phyloP scores from a whole-genome alignment of 2,888 invertebrate genomes.

The Dichetophora obliterata region DNA sequence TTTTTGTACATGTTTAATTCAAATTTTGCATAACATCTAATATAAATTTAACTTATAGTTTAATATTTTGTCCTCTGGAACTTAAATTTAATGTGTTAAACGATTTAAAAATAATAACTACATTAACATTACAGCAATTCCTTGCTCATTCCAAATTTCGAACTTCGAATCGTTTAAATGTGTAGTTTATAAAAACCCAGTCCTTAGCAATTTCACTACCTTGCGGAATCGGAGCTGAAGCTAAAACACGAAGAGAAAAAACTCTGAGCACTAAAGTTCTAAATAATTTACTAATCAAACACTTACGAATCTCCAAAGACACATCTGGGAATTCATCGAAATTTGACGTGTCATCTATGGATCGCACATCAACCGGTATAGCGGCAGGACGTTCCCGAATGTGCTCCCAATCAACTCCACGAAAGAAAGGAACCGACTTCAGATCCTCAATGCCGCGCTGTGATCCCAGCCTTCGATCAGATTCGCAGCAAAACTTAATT shows the following conservation, averaged over 20 bases:
- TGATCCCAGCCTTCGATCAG: slow-evolving; percentile 91
- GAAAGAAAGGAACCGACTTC: slow-evolving; percentile 93
- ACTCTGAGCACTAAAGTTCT: background rate
- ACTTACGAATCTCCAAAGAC: slow-evolving; percentile 97
- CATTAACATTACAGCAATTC: slow-evolving; percentile 16
- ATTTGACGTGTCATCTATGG: slow-evolving; percentile 99
- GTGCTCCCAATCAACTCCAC: slow-evolving; percentile 99
- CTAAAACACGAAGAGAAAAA: slow-evolving; percentile 70
- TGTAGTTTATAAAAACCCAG: slow-evolving; percentile 99
- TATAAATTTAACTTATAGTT: slow-evolving; percentile 21
- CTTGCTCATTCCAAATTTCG: slow-evolving; percentile 63
- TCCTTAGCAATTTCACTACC: slow-evolving; percentile 96
- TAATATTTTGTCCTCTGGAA: slow-evolving; percentile 25
- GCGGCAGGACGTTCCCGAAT: slow-evolving; percentile 98
- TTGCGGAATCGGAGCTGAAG: slow-evolving; percentile 88
- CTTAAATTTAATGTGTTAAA: slow-evolving; percentile 30
- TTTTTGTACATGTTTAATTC: slow-evolving; percentile 29
- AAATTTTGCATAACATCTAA: slow-evolving; percentile 31
- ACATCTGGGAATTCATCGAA: slow-evolving; percentile 99
- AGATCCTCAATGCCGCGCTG: slow-evolving; percentile 94
- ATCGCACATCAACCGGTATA: slow-evolving; percentile 96
- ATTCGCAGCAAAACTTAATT: slow-evolving; percentile 95
- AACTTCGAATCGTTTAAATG: slow-evolving; percentile 98
- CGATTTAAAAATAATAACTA: slow-evolving; percentile 33
- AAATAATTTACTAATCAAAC: background rate